phyloP scores from a whole-genome alignment of 2,888 invertebrate species.

The Lycophotia porphyrea region DNA sequence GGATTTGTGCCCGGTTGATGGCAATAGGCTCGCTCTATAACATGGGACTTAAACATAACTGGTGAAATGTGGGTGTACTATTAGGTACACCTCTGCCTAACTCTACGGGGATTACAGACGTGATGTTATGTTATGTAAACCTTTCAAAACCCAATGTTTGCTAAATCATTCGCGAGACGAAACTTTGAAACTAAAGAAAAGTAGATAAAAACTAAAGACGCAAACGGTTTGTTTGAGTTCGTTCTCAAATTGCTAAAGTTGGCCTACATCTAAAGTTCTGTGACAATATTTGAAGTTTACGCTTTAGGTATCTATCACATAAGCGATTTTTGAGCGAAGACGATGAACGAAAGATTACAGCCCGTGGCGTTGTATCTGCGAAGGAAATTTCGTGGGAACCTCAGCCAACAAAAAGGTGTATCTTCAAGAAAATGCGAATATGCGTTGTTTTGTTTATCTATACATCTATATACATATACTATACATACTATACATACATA shows the following conservation, averaged over 20 bases:
- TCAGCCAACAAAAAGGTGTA: neutral
- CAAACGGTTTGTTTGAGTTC: constrained; percentile 52
- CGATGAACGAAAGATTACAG: constrained; percentile 23
- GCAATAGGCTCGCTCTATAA: too few species aligned
- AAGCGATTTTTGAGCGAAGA: constrained; percentile 37
- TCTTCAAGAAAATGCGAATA: neutral
- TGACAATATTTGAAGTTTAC: constrained; percentile 60
- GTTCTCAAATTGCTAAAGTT: constrained; percentile 59
- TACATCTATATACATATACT: too few species aligned
- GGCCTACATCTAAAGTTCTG: constrained; percentile 53
- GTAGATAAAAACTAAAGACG: constrained; percentile 50
- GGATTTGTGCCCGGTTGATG: too few species aligned
- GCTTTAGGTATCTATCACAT: constrained; percentile 25
- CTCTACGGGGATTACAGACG: too few species aligned
- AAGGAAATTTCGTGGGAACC: constrained; percentile 7
- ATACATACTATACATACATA: too few species aligned
- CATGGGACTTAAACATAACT: too few species aligned
- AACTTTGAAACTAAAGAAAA: constrained; percentile 45
- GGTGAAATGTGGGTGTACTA: too few species aligned
- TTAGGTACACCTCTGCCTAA: too few species aligned
- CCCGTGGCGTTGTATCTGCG: neutral
- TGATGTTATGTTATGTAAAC: too few species aligned
- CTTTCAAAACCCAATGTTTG: constrained; percentile 13
- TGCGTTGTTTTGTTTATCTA: neutral
- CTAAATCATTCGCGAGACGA: constrained; percentile 13